Evolutionary conservation across 2,888 invertebrate genomes (phyloP).

Genomic region (Scotopteryx bipunctaria): DNA sequence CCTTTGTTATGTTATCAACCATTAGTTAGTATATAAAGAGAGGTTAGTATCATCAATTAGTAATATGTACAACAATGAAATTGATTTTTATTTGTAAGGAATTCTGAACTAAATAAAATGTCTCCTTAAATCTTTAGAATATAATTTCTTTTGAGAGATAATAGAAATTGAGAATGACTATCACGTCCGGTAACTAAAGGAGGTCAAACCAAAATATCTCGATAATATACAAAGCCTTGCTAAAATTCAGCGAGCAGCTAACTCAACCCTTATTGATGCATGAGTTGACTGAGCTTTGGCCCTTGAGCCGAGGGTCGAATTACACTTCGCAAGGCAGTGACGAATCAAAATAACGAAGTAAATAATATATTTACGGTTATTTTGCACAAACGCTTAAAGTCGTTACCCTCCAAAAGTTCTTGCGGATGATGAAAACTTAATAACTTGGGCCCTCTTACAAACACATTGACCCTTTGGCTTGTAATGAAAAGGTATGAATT

Average conservation of each 20-base stretch:
- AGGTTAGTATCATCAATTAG: too few species aligned
- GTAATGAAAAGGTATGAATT: neutral
- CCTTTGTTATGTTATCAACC: too few species aligned
- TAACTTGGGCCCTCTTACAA: conserved; percentile 13
- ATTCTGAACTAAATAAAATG: too few species aligned
- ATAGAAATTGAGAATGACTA: conserved; percentile 3
- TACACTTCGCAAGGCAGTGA: conserved; percentile 31
- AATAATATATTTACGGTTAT: conserved; percentile 28
- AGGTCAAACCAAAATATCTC: conserved; percentile 36
- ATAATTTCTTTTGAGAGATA: conserved; percentile 1
- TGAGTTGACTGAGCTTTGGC: conserved; percentile 31
- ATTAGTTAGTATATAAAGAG: too few species aligned
- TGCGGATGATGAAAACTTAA: conserved; percentile 20
- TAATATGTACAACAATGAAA: too few species aligned
- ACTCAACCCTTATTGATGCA: conserved; percentile 38
- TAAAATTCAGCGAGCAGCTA: conserved; percentile 33
- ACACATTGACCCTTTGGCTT: conserved; percentile 1
- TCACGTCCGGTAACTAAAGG: conserved; percentile 20
- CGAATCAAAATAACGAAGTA: conserved; percentile 31
- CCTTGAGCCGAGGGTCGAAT: conserved; percentile 29
- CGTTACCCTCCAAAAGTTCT: conserved; percentile 20
- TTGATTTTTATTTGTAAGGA: too few species aligned
- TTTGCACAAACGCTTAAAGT: conserved; percentile 16
- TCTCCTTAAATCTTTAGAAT: too few species aligned
- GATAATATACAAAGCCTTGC: conserved; percentile 32